phyloP scores from a whole-genome alignment of 2,113 vertebrate species.

The Gymnarchus niloticus region DNA sequence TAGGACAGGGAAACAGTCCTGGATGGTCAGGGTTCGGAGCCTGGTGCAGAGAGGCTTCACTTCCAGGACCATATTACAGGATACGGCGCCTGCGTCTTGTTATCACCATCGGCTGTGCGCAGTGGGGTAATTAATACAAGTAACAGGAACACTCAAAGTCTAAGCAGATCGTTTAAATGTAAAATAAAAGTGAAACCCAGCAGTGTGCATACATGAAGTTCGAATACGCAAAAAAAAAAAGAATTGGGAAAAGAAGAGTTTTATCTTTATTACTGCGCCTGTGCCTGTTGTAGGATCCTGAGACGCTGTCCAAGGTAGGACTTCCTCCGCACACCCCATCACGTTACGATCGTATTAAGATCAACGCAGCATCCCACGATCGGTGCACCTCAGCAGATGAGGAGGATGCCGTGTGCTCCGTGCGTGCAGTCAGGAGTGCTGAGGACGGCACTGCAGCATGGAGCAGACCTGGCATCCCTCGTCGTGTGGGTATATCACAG shows the following conservation, averaged over 20 bases:
- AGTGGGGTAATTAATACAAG: slow-evolving; percentile 28
- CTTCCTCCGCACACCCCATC: slow-evolving; percentile 1
- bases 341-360: background rate
- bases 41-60: background rate
- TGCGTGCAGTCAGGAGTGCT: background rate
- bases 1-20: background rate
- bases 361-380: background rate
- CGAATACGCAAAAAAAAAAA: slow-evolving; percentile 2
- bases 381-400: background rate
- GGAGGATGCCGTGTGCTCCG: background rate
- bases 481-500: background rate
- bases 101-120: background rate
- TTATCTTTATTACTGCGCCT: background rate
- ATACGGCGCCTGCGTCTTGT: slow-evolving; percentile 44
- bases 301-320: slow-evolving; percentile 52
- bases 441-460: slow-evolving; percentile 32
- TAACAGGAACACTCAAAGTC: slow-evolving; percentile 27
- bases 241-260: background rate
- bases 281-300: slow-evolving; percentile 26
- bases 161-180: background rate
- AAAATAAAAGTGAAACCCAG: background rate
- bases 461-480: background rate
- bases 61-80: slow-evolving; percentile 25
- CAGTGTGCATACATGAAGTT: background rate
- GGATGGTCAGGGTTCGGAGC: slow-evolving; percentile 10